Evolutionary conservation across 1,140 invertebrate genomes (phyloP), one percentile per base, ranked within the genome.

Genomic region (Cyphomyrmex costatus): DNA sequence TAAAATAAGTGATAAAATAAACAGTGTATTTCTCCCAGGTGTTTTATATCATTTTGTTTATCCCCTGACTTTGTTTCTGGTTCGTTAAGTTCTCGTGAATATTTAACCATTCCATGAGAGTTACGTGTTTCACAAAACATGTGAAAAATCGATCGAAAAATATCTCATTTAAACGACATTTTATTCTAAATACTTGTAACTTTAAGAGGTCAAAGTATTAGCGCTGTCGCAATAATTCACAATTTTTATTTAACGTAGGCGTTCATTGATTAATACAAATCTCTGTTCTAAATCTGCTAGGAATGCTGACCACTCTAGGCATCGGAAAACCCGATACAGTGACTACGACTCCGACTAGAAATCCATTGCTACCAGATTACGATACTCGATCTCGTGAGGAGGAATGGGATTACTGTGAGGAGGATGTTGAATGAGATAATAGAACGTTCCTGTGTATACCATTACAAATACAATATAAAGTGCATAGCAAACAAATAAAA

Each of bases 371-470:
- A 33, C 10, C 51, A 19, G 2, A 3, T 2, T 3, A 14, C 74
- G 8, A 77, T 27, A 16, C 3, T 27, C 60, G 1, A 49, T 51
- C 27, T 51, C 42, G 19, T 30, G 76, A 80, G 24, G 77, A 80
- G 5, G 63, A 68, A 3, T 68, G 77, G 63, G 77, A 80, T 19
- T 80, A 80, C 36, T 79, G 63, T 21, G 63, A 80, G 7, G 63
- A 30, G 30, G 42, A 68, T 36, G n/a, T 21, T 68, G 77, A 80
- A 36, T 70, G 21, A 80, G 21, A 68, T 70, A 56, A 70, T 14
- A 10, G n/a, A 19, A 36, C 30, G 21, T 51, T 66, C 53, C 14
- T 24, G 27, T 49, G 0, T 16, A 24, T 46, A 7, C 12, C 4
- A 46, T 51, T 66, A 49, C 36, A 42, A 42, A 8, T 42, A 42